Evolutionary conservation across 2,888 invertebrate genomes (phyloP).

Genomic region (Aspidiotus rigidus): DNA sequence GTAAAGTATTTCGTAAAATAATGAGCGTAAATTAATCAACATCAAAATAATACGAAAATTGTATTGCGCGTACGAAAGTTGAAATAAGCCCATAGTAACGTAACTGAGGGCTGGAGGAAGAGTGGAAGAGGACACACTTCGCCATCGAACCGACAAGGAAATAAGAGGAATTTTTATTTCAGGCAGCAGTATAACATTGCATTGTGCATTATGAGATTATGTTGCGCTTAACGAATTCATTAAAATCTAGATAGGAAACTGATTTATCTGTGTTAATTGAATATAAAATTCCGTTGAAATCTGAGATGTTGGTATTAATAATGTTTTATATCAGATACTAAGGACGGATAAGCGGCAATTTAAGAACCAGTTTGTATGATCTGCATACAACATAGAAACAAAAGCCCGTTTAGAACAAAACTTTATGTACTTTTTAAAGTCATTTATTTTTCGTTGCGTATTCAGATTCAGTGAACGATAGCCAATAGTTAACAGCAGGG

Average conservation of each 20-base stretch:
- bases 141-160: neutral
- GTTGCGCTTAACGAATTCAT: constrained; percentile 29
- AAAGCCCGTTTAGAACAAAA: constrained; percentile 21
- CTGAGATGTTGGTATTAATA: constrained; percentile 29
- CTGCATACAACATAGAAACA: constrained; percentile 13
- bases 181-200: neutral
- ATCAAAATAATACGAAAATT: constrained; percentile 23
- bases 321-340: constrained; percentile 4
- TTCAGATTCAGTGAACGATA: constrained; percentile 9
- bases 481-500: constrained; percentile 20
- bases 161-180: neutral
- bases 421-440: constrained; percentile 17
- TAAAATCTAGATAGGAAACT: constrained; percentile 24
- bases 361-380: neutral
- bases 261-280: constrained; percentile 33
- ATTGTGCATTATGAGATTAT: neutral
- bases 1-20: constrained; percentile 20
- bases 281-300: constrained; percentile 32
- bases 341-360: constrained; percentile 8
- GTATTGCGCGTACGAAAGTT: neutral
- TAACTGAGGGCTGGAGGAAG: neutral
- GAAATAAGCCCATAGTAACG: neutral
- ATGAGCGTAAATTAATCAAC: constrained; percentile 26
- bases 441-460: constrained; percentile 25
- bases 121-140: neutral